Evolutionary conservation across 2,888 invertebrate species (phyloP), one percentile per base, ranked within the genome.

Genomic region (Ptilodon capucinus): DNA sequence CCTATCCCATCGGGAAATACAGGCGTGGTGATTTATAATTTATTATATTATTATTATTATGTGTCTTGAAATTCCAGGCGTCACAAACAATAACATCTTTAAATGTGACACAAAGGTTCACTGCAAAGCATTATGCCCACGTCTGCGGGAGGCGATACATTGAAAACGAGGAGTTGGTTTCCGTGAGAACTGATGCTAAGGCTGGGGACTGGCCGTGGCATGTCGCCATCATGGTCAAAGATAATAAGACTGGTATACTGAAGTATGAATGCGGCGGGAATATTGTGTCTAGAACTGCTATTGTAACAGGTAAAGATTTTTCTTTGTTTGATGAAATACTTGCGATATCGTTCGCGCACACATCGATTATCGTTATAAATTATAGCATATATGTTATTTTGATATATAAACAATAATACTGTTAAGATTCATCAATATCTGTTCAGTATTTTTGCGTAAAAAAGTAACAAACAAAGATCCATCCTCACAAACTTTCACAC

Each of bases 161-260:
- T 18, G 67, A 75, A n/a, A 74, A 84, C 46, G 76, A 84, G 2
- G 90, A 89, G 51, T 48, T 89, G 52, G 75, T 75, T 2, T 79
- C 83, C 3, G 66, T 85, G 8, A 71, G 79, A 32, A 81, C 86
- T 0, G 79, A 83, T 23, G 76, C 88, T 0, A 64, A 66, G 18
- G 71, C 82, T 4, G 90, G 89, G 0, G 90, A 90, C 56, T 90
- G 88, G 88, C 90, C 90, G 0, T 90, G 90, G 90, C 90, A 90
- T 55, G 86, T 85, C 0, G 90, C 90, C 14, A 62, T 90, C 2
- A 55, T 85, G 16, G 54, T 84, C 18, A 76, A 48, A 25, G 54
- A 75, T 18, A 51, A 45, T 1, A 56, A 49, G 2, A 57, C 57
- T 1, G 65, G 65, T 11, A 42, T 49, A 0, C 53, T 63, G 0